A percentile compares a stretch with the other conserved stretches of the same genome.
Conservation (phyloP, 2,113 vertebrate species). For the Esox niger region DNA sequence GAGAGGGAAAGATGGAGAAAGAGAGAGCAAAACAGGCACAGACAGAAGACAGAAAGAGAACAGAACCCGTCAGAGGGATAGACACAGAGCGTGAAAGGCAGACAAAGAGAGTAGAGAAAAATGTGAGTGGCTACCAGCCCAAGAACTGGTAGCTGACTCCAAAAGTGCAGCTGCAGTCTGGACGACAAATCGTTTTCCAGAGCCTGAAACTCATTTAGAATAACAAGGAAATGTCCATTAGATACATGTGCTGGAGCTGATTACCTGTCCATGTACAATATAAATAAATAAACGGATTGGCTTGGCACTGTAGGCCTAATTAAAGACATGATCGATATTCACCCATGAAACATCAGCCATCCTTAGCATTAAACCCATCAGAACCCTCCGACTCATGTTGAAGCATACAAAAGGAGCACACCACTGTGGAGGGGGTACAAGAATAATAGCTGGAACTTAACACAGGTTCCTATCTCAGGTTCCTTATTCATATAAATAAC, state of each 20-base stretch:
- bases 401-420: conserved; percentile 16
- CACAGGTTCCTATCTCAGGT: conserved; percentile 19
- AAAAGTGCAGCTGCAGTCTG: conserved; percentile 40
- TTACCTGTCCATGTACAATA: conserved; percentile 25
- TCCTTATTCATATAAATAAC: conserved; percentile 20
- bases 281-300: conserved; percentile 10
- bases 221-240: conserved; percentile 56
- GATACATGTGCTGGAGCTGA: conserved; percentile 38
- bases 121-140: conserved; percentile 25
- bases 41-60: background rate
- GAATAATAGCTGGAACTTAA: conserved; percentile 20
- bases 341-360: background rate
- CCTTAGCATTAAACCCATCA: background rate
- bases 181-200: conserved; percentile 50
- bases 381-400: background rate
- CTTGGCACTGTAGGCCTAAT: background rate
- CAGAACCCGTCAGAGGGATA: conserved; percentile 8
- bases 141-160: conserved; percentile 30
- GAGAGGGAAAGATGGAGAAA: background rate
- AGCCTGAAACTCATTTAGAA: conserved; percentile 34
- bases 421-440: conserved; percentile 3
- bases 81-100: conserved; percentile 17
- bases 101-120: background rate
- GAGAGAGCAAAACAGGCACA: background rate
- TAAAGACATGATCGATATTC: background rate